Evolutionary conservation across 2,797 vertebrate genomes (phyloP).

Genomic region (Pogonophryne albipinna): DNA sequence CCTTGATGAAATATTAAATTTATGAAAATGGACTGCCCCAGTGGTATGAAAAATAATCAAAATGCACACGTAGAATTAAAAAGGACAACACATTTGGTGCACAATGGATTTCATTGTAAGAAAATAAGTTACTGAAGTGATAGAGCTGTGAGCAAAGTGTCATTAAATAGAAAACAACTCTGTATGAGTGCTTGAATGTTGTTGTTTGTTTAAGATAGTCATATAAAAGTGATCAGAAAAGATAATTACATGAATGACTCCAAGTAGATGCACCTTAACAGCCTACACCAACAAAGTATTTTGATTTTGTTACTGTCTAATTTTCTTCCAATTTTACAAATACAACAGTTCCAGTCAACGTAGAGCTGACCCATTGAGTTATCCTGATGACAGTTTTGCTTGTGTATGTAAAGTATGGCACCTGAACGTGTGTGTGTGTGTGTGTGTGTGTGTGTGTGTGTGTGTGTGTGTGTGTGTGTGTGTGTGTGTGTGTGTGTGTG

Average conservation of each 20-base stretch:
- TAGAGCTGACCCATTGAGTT: constrained; percentile 14
- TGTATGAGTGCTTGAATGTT: neutral
- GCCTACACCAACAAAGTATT: neutral
- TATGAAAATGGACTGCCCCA: constrained; percentile 64
- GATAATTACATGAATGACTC: neutral
- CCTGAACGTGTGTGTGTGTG: no score
- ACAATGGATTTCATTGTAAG: constrained; percentile 7
- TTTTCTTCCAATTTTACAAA: constrained; percentile 31
- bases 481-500: no score
- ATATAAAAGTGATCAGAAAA: neutral
- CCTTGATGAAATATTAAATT: constrained; percentile 78
- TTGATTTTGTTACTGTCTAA: neutral
- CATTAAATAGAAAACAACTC: neutral
- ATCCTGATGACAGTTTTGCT: no score
- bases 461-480: no score
- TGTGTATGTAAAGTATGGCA: no score
- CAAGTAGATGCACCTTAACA: neutral
- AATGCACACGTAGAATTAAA: constrained; percentile 38
- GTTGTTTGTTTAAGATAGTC: neutral
- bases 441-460: no score
- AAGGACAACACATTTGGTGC: neutral
- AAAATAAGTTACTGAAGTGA: constrained; percentile 7
- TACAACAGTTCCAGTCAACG: constrained; percentile 27
- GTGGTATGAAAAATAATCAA: constrained; percentile 52
- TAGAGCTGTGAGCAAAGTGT: neutral